Percentiles rank a stretch among this genome's conserved stretches.
These are phyloP conservation scores for Ametastegia equiseti DNA, from an alignment of 2,888 invertebrate species.

Conservation along the genomic window DNA sequence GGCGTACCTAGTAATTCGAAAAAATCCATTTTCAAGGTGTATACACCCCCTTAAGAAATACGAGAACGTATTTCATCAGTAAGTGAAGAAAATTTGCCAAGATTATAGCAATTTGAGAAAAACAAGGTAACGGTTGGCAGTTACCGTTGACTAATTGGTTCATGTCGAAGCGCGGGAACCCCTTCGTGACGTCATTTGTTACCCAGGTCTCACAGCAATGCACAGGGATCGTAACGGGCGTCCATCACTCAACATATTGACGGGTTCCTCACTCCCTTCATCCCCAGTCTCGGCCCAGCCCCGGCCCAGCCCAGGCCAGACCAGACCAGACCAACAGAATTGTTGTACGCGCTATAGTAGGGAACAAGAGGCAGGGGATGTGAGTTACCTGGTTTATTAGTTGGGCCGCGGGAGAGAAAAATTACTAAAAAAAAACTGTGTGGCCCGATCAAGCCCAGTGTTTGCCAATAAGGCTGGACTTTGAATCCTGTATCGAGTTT, in stretches of 20 bases:
- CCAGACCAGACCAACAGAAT: not conserved
- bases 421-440: conserved; percentile 28
- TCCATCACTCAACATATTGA: conserved; percentile 50
- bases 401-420: conserved; percentile 27
- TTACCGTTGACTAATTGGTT: conserved; percentile 52
- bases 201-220: conserved; percentile 46
- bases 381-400: conserved; percentile 42
- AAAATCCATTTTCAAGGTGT: no score
- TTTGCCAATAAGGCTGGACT: no score
- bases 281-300: not conserved
- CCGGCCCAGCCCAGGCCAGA: not conserved
- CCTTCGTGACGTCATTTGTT: conserved; percentile 55
- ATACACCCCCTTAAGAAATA: not conserved
- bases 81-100: not conserved
- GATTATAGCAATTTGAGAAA: conserved; percentile 1
- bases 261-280: conserved; percentile 8
- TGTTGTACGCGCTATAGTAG: conserved; percentile 6
- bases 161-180: conserved; percentile 51
- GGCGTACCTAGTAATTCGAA: no score
- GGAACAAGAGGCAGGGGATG: conserved; percentile 15
- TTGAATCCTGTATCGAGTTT: not conserved
- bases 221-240: conserved; percentile 18
- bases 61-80: not conserved
- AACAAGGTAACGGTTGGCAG: conserved; percentile 21
- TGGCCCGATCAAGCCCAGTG: not conserved